Conservation (phyloP, 2,888 invertebrate genomes). For the Drosophila paracracens region DNA sequence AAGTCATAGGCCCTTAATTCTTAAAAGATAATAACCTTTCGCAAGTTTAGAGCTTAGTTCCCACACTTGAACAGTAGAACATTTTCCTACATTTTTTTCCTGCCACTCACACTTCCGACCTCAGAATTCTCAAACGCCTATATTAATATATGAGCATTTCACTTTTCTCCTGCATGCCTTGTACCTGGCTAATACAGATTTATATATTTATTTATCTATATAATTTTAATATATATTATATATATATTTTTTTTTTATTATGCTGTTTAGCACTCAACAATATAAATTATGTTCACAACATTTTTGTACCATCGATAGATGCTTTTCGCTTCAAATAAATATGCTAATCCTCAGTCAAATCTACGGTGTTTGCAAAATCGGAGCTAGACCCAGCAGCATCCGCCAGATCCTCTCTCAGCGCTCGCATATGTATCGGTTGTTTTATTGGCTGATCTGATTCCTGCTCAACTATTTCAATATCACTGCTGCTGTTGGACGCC, state of each 20-base stretch:
- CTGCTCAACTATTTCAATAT: constrained; percentile 53
- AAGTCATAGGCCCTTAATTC: neutral
- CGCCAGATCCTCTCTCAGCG: neutral
- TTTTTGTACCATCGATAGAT: constrained; percentile 15
- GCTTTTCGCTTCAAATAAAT: constrained; percentile 1
- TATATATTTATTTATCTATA: neutral
- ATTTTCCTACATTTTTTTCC: neutral
- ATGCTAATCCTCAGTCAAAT: constrained; percentile 65
- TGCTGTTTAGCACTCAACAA: constrained; percentile 5
- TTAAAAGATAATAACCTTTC: neutral
- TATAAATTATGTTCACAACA: constrained; percentile 6
- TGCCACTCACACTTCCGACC: neutral
- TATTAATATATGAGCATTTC: neutral
- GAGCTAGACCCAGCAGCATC: neutral
- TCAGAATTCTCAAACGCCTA: neutral
- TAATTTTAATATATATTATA: neutral
- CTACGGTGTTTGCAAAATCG: constrained; percentile 39
- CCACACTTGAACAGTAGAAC: neutral
- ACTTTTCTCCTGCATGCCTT: neutral
- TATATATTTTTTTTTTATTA: neutral
- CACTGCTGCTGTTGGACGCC: constrained; percentile 34
- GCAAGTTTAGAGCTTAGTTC: neutral
- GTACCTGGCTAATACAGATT: neutral
- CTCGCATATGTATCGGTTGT: neutral
- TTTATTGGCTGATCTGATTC: constrained; percentile 4